These are phyloP conservation scores for Forficula auricularia DNA, from an alignment of 1,140 invertebrate species.

Conservation along the genomic window DNA sequence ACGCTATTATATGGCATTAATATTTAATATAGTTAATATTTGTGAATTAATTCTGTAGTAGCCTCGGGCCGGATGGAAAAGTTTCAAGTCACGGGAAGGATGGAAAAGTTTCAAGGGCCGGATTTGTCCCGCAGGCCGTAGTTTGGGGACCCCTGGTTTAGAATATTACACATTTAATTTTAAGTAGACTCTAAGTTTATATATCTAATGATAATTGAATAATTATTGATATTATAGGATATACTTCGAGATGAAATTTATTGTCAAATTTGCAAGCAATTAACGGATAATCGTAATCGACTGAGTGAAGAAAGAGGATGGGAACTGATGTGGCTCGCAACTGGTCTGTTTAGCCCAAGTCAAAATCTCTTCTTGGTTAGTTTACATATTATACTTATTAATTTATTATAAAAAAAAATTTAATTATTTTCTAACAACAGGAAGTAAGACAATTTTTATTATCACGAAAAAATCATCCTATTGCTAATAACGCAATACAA, in stretches of 20 bases:
- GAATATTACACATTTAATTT: too few species aligned
- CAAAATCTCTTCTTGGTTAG: constrained; percentile 36
- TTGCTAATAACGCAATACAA: constrained; percentile 64
- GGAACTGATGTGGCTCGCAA: constrained; percentile 83
- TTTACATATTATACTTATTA: neutral
- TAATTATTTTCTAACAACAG: constrained; percentile 14
- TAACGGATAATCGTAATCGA: constrained; percentile 67
- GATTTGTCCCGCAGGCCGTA: too few species aligned
- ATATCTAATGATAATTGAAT: too few species aligned
- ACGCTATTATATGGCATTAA: too few species aligned
- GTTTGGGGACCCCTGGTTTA: too few species aligned
- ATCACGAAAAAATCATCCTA: constrained; percentile 46
- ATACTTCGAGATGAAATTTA: constrained; percentile 77
- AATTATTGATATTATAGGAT: too few species aligned
- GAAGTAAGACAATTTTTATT: constrained; percentile 53
- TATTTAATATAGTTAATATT: too few species aligned
- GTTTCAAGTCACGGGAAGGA: too few species aligned
- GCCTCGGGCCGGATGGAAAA: too few species aligned
- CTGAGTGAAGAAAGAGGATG: constrained; percentile 79
- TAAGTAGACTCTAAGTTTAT: too few species aligned
- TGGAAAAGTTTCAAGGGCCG: too few species aligned
- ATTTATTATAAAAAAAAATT: neutral
- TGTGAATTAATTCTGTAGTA: too few species aligned
- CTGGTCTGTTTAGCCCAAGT: constrained; percentile 66
- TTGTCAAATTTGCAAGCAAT: constrained; percentile 86